Evolutionary conservation across 2,888 invertebrate genomes (phyloP), one percentile per base, ranked within the genome.

Genomic region (Lottia scabra): DNA sequence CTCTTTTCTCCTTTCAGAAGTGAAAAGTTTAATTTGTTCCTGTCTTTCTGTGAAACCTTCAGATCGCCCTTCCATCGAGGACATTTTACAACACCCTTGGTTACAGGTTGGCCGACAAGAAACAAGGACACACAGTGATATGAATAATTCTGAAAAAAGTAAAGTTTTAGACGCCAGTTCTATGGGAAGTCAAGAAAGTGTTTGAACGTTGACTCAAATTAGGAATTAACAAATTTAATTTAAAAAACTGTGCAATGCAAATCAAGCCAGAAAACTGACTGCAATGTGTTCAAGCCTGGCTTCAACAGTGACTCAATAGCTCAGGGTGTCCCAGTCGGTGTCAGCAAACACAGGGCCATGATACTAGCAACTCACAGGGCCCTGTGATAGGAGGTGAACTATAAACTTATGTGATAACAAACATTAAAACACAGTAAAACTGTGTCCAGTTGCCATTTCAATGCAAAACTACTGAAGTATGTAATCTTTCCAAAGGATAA

Each of bases 51-150:
- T 91, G 71, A 87, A 90, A 71, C 91, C 92, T 43, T 84, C 87
- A 16, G 90, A 91, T 66, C 85, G 92, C 72, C 91, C 90, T 44
- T 84, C 88, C 10, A 83, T 92, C 45, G 91, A 91, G 74, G 90
- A 92, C 65, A 90, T 92, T 76, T 84, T 91, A 19, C 81, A 83
- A 67, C 92, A 92, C 83, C 90, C 91, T 0, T 92, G 92, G 92
- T 84, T 92, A 86, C 82, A 72, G 72, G 80, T 73, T 16, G 72
- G 69, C 1, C 64, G 45, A 6, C 13, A 26, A 10, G 44, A 67
- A 6, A 67, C 65, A 15, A 63, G 44, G 6, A 38, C 38, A 4
- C 38, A 38, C 10, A 38, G 10, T 38, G 38, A 38, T 38, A 66
- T 38, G 48, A 79, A 81, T 64, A 76, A 77, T 38, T 76, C 77